Evolutionary conservation across 2,888 invertebrate genomes (phyloP).

Genomic region (Netelia fuscicornis): DNA sequence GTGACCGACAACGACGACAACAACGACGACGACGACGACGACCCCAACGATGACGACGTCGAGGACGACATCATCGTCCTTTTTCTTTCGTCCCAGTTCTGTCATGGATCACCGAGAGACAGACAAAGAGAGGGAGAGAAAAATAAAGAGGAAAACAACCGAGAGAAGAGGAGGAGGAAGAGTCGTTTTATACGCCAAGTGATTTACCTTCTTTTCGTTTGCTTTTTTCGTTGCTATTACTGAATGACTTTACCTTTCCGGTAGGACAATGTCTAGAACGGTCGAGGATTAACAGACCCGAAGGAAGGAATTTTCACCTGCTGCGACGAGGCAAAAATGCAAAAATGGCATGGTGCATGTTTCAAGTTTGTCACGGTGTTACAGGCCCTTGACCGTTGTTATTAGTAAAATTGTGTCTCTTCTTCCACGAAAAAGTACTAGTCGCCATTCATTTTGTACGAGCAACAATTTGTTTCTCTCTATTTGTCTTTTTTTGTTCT

Average conservation of each 20-base stretch:
- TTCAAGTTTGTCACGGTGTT: neutral
- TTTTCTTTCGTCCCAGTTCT: conserved; percentile 63
- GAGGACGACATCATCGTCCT: conserved; percentile 35
- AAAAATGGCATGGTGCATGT: neutral
- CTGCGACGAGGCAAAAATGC: neutral
- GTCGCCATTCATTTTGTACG: neutral
- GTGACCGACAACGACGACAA: conserved; percentile 33
- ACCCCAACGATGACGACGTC: neutral
- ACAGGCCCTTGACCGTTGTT: neutral
- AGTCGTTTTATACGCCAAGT: no score
- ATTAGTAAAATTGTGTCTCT: neutral
- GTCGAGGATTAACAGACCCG: neutral
- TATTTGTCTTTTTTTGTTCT: neutral
- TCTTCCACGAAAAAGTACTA: neutral
- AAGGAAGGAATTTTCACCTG: neutral
- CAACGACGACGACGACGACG: neutral
- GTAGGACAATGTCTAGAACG: neutral
- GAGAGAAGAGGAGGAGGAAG: no score
- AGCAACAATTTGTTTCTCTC: conserved; percentile 14
- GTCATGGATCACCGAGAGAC: conserved; percentile 1
- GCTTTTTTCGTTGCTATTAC: neutral
- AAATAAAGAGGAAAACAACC: neutral
- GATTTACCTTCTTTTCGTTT: neutral
- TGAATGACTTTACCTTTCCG: neutral
- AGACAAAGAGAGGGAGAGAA: neutral